Evolutionary conservation across 2,113 vertebrate genomes (phyloP), one percentile per base, ranked within the genome.

Genomic region (Garra rufa): DNA sequence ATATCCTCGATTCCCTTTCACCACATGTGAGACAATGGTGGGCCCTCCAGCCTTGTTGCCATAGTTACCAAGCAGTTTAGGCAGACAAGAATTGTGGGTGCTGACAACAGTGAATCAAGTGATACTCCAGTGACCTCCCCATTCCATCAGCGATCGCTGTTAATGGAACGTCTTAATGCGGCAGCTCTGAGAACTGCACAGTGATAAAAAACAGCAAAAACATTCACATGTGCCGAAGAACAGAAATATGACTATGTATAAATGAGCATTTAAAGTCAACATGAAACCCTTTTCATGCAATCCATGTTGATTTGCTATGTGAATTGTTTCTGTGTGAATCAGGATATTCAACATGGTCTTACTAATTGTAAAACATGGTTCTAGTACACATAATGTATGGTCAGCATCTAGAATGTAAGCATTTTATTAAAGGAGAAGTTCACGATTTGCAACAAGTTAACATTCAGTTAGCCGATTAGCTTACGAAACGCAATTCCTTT

Each of bases 51-150:
- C 44, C 92, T 92, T 88, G 94, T 94, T 94, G 93, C 94, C 93
- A 94, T 94, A 94, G 94, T 92, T 94, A 94, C 94, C 90, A 92
- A 86, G 92, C 91, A 92, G 92, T 92, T 88, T 88, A 85, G 87
- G 81, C 81, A 76, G 87, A 84, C 82, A 76, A 77, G 87, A 38
- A 81, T 76, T 88, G 84, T 84, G 73, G 61, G 84, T 55, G 75
- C 82, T 85, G 83, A 85, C 75, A 83, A 85, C 74, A 83, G 76
- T 61, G 87, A 83, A 83, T 83, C 61, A 76, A 86, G 78, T 65
- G 91, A 93, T 92, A 92, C 92, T 92, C 88, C 90, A 90, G 90
- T 87, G 92, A 93, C 91, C 92, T 92, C 43, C 48, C 74, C 24
- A 52, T 82, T 67, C 48, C 34, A 71, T 70, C 52, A 69, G 48